Base-by-base conservation (phyloP, 2,113 vertebrate species). In the Dicrurus megarhynchus region DNA sequence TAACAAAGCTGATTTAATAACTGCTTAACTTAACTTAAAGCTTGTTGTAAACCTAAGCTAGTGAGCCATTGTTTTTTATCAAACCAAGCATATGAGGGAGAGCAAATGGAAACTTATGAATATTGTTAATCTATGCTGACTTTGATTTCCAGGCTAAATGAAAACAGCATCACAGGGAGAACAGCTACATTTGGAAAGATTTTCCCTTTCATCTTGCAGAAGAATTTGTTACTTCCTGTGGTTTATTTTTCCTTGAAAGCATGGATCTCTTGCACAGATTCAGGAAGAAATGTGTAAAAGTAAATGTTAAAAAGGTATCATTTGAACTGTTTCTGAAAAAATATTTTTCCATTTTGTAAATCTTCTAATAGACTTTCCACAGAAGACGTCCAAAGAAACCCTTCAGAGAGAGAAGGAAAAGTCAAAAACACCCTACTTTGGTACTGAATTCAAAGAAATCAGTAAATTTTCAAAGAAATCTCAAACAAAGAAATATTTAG, bases 341-440 rank as follows among this genome's bases (percentile, higher is more conserved):
- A 11, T 7, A 7, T 23, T 73, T 24, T 37, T 18, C 9, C 6
- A 8, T 52, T 82, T 65, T 75, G 13, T 27, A 77, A 46, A 6
- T 11, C 19, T 75, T 63, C 16, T n/a, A 39, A 28, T n/a, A 52
- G 19, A 42, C 8, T 73, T 86, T 86, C 33, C 24, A n/a, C 9
- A 32, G 16, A 67, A 67, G 15, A 73, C n/a, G 57, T 61, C 26
- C 12, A 46, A 57, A 64, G 18, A 49, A 4, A 35, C 1, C 3
- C 15, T 33, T 22, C 7, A 82, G 3, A 57, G 18, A 65, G 64
- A 61, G 13, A 71, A 68, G 49, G 1, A 39, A 35, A 61, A 37
- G 1, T 19, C 9, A 44, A 19, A 10, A 19, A 1, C 13, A 49
- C 19, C 2, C 2, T 52, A 23, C 3, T 26, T 50, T 24, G 11